Evolutionary conservation across 2,888 invertebrate species (phyloP).

Genomic region (Xestia ashworthii): DNA sequence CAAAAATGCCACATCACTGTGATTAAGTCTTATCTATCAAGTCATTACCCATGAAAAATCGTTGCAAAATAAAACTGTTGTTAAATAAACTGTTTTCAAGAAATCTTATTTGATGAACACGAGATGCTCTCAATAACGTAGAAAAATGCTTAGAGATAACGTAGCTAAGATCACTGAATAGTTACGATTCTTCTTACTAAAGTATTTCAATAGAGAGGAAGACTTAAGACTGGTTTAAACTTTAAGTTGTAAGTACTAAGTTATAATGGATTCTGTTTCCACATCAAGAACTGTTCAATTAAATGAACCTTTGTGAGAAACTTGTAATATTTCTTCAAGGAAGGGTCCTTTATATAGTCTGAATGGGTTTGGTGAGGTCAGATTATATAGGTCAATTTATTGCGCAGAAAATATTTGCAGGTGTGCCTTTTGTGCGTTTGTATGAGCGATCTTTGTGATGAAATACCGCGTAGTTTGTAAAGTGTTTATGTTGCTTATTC

Average conservation of each 20-base stretch:
- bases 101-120: not conserved
- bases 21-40: too few relatives aligned
- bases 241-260: conserved; percentile 56
- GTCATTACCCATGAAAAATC: not conserved
- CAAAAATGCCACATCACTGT: too few relatives aligned
- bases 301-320: conserved; percentile 52
- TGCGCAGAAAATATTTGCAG: conserved; percentile 31
- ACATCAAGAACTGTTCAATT: conserved; percentile 52
- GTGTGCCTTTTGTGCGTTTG: not conserved
- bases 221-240: conserved; percentile 39
- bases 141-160: not conserved
- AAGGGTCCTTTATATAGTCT: conserved; percentile 14
- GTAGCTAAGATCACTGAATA: not conserved
- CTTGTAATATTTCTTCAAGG: conserved; percentile 50
- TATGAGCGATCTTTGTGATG: not conserved
- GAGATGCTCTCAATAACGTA: not conserved
- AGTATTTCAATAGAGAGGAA: conserved; percentile 47
- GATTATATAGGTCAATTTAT: conserved; percentile 56
- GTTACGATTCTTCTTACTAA: conserved; percentile 15
- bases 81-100: not conserved
- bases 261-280: conserved; percentile 63
- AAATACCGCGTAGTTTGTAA: not conserved
- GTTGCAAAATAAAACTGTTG: not conserved
- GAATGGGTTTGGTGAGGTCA: conserved; percentile 38
- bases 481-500: not conserved